Evolutionary conservation across 2,113 vertebrate genomes (phyloP).

Genomic region (Ariopsis seemanni): DNA sequence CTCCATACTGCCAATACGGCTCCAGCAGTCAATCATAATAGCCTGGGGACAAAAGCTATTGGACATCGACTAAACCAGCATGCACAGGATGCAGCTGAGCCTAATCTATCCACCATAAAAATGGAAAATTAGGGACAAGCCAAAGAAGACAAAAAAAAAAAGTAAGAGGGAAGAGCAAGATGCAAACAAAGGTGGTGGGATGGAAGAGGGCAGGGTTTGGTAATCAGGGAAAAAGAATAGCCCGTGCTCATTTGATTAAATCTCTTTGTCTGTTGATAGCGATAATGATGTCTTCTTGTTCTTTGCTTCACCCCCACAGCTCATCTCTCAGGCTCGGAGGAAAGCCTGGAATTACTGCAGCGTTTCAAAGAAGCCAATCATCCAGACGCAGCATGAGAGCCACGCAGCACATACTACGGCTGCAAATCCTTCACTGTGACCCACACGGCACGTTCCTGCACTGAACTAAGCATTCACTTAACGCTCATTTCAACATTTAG

Average conservation of each 20-base stretch:
- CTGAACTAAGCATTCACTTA: conserved; percentile 8
- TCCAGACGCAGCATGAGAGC: conserved; percentile 22
- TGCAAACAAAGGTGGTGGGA: conserved; percentile 16
- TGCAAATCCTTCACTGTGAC: conserved; percentile 5
- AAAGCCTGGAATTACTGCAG: conserved; percentile 50
- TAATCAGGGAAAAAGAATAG: conserved; percentile 41
- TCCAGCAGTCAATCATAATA: neutral
- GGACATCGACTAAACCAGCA: neutral
- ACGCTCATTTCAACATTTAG: neutral
- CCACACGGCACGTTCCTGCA: conserved; percentile 13
- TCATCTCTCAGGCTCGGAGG: conserved; percentile 29
- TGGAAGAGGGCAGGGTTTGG: conserved; percentile 16
- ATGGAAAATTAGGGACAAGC: conserved; percentile 25
- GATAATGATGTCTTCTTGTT: conserved; percentile 44
- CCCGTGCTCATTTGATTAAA: conserved; percentile 50
- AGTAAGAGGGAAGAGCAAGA: conserved; percentile 11
- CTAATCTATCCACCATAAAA: conserved; percentile 13
- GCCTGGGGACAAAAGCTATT: neutral
- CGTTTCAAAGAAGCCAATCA: conserved; percentile 52
- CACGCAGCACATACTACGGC: neutral
- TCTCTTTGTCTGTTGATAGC: conserved; percentile 51
- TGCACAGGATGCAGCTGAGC: conserved; percentile 13
- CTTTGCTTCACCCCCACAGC: conserved; percentile 10
- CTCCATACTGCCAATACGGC: neutral
- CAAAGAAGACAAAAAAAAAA: neutral